Conservation (phyloP, 2,888 invertebrate species). For the Galeruca laticollis region DNA sequence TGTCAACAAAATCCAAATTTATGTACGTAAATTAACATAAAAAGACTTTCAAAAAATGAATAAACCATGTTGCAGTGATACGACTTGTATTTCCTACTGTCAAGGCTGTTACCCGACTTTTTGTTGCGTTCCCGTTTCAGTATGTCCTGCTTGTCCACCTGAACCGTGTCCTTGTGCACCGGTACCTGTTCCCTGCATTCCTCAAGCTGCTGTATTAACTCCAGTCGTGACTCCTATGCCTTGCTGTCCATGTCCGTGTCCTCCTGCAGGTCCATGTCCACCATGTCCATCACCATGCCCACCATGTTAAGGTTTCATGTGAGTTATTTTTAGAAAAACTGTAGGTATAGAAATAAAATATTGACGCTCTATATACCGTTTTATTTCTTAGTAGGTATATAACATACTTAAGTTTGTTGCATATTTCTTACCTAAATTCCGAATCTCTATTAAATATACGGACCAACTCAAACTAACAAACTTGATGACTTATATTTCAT, state of each 20-base stretch:
- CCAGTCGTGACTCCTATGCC: constrained; percentile 42
- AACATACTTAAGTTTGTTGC: too few species aligned
- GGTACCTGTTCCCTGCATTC: constrained; percentile 43
- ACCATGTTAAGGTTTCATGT: background rate
- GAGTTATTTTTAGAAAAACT: background rate
- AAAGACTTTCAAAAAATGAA: background rate
- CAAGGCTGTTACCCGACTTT: constrained; percentile 42
- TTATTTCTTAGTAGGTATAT: background rate
- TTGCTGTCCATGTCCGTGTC: constrained; percentile 28
- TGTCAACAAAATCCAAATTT: background rate
- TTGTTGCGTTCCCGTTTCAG: constrained; percentile 46
- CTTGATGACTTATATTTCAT: too few species aligned
- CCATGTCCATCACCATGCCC: background rate
- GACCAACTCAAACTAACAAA: too few species aligned
- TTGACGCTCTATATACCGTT: background rate
- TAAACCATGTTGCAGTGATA: constrained; percentile 3
- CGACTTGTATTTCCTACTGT: constrained; percentile 29
- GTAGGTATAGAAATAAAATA: background rate
- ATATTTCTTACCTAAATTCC: too few species aligned
- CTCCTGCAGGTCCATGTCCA: background rate
- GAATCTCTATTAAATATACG: too few species aligned
- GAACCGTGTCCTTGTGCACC: constrained; percentile 30
- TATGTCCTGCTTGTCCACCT: constrained; percentile 44
- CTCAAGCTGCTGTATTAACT: constrained; percentile 47
- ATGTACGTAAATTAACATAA: background rate